Conservation (phyloP, 2,113 vertebrate species). For the Blennius ocellaris region DNA sequence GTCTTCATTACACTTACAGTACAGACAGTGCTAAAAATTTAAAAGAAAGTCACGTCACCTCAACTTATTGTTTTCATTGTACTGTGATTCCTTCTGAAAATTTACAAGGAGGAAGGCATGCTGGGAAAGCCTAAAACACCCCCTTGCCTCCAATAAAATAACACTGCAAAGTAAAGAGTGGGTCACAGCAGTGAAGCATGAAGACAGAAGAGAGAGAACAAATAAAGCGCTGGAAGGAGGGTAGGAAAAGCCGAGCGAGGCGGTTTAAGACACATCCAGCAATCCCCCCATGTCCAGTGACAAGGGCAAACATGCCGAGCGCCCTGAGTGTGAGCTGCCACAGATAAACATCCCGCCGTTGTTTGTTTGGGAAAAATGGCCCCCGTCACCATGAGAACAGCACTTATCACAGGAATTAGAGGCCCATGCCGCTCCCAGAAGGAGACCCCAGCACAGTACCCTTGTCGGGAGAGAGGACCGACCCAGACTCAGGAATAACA, state of each 20-base stretch:
- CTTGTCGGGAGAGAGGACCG: constrained; percentile 43
- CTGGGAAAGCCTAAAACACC: too few species aligned
- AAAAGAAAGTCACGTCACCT: too few species aligned
- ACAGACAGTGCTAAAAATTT: too few species aligned
- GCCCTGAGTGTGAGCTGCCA: constrained; percentile 82
- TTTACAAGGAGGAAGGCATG: too few species aligned
- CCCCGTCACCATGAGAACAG: constrained; percentile 86
- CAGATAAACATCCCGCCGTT: constrained; percentile 89
- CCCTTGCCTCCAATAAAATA: neutral
- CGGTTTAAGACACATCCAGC: constrained; percentile 32
- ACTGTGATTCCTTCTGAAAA: too few species aligned
- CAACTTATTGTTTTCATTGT: too few species aligned
- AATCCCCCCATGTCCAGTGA: constrained; percentile 76
- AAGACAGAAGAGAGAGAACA: constrained; percentile 33
- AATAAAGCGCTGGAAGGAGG: constrained; percentile 29
- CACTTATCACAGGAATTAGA: constrained; percentile 91
- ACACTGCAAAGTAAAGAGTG: constrained; percentile 20
- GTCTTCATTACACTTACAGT: too few species aligned
- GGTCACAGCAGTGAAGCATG: constrained; percentile 10
- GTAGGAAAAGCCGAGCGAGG: constrained; percentile 31
- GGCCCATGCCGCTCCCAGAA: constrained; percentile 83
- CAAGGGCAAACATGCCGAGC: constrained; percentile 86
- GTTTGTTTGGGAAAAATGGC: constrained; percentile 89
- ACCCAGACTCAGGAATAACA: constrained; percentile 64
- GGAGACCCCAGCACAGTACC: constrained; percentile 64